Conservation (phyloP, 2,888 invertebrate genomes). For the Teinopalpus imperialis region DNA sequence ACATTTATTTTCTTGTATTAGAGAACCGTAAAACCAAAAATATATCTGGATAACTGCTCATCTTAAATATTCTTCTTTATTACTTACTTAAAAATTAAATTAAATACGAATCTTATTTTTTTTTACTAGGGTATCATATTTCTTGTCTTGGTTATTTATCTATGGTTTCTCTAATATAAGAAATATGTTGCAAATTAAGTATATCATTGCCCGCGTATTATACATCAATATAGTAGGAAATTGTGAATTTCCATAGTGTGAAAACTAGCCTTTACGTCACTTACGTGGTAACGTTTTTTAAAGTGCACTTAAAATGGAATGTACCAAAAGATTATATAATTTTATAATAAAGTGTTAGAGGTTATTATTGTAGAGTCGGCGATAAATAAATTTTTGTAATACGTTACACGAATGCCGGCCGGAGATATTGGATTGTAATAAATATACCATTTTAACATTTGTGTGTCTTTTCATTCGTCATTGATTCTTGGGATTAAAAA, state of each 20-base stretch:
- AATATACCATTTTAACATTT: conserved; percentile 81
- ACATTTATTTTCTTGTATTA: conserved; percentile 19
- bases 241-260: conserved; percentile 66
- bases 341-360: conserved; percentile 78
- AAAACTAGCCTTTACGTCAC: conserved; percentile 63
- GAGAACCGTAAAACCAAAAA: conserved; percentile 3
- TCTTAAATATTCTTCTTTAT: no score
- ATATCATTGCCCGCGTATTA: conserved; percentile 23
- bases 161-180: conserved; percentile 24
- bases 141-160: not conserved
- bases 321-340: conserved; percentile 81
- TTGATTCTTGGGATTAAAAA: not conserved
- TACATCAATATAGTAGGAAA: conserved; percentile 49
- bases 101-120: no score
- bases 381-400: conserved; percentile 73
- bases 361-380: conserved; percentile 62
- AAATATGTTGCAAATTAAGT: conserved; percentile 20
- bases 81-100: no score
- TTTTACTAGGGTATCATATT: not conserved
- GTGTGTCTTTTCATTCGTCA: conserved; percentile 48
- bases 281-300: conserved; percentile 62
- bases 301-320: conserved; percentile 79
- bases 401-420: conserved; percentile 61
- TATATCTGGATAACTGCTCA: no score
- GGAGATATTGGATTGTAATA: conserved; percentile 78